Percentiles rank a stretch among this genome's conserved stretches.
Evolutionary conservation across 2,113 vertebrate species (phyloP).

Genomic region (Aldabrachelys gigantea): DNA sequence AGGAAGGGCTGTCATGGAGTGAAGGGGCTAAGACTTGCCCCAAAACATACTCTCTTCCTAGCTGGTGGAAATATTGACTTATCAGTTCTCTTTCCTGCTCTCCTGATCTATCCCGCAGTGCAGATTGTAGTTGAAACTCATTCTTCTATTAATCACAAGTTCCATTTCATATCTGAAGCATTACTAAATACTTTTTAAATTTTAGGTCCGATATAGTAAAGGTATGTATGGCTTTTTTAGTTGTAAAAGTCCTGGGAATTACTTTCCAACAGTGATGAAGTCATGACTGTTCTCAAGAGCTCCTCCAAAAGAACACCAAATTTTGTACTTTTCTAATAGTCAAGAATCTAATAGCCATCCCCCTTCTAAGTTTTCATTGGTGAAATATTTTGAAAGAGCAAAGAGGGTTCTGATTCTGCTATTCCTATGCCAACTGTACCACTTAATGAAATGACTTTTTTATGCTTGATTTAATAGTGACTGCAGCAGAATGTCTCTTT

Average conservation of each 20-base stretch:
- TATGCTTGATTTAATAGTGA: not conserved
- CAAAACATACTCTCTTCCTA: not conserved
- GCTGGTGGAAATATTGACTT: not conserved
- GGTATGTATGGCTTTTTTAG: not conserved
- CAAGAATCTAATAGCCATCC: not conserved
- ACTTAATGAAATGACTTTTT: not conserved
- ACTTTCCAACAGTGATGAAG: not conserved
- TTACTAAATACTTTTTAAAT: not conserved
- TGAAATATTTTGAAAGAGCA: not conserved
- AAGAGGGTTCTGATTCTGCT: not conserved
- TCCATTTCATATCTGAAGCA: not conserved
- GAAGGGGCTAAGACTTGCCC: fast-evolving
- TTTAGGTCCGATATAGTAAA: not conserved
- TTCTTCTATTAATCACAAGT: not conserved
- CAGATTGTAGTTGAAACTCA: not conserved
- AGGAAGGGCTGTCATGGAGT: not conserved
- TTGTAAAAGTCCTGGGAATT: not conserved
- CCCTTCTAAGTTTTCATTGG: not conserved
- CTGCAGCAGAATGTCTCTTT: not conserved
- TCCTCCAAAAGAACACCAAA: not conserved
- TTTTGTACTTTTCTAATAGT: not conserved
- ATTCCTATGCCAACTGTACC: not conserved
- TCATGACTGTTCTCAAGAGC: not conserved
- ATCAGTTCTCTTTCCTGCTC: not conserved
- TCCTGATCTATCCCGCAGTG: not conserved